A percentile compares a stretch with the other conserved stretches of the same genome.
Evolutionary conservation across 2,113 vertebrate genomes (phyloP).

Genomic region (Pedionomus torquatus): DNA sequence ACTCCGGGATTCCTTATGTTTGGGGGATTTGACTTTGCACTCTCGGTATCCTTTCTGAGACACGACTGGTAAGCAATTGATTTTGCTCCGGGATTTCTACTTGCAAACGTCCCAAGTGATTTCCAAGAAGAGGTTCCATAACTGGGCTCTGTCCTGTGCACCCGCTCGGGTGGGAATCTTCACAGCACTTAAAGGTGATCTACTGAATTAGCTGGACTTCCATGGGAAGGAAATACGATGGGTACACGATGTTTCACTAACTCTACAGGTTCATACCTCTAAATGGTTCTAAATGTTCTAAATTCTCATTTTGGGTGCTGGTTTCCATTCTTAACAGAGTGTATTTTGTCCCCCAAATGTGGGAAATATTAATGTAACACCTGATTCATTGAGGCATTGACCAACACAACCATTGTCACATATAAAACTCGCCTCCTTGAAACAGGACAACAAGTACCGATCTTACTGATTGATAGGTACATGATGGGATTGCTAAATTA

Average conservation of each 20-base stretch:
- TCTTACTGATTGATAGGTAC: neutral
- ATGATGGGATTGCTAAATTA: neutral
- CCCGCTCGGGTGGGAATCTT: neutral
- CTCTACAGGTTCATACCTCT: neutral
- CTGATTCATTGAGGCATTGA: neutral
- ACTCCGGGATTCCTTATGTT: neutral
- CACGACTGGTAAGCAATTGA: neutral
- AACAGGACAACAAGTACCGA: neutral
- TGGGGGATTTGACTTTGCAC: neutral
- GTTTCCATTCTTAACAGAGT: neutral
- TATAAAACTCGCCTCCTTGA: neutral
- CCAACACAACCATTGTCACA: neutral
- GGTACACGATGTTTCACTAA: fast-evolving
- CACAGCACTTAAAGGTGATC: neutral
- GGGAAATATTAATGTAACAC: neutral
- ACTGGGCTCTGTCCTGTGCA: neutral
- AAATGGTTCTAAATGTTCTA: neutral
- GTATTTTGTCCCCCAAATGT: neutral
- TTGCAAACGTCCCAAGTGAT: neutral
- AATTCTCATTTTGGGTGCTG: neutral
- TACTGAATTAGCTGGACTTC: neutral
- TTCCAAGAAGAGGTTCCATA: neutral
- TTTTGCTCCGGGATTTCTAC: neutral
- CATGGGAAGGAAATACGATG: neutral
- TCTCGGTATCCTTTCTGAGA: neutral